phyloP scores from a whole-genome alignment of 2,888 invertebrate genomes.

The Seladonia tumulorum region DNA sequence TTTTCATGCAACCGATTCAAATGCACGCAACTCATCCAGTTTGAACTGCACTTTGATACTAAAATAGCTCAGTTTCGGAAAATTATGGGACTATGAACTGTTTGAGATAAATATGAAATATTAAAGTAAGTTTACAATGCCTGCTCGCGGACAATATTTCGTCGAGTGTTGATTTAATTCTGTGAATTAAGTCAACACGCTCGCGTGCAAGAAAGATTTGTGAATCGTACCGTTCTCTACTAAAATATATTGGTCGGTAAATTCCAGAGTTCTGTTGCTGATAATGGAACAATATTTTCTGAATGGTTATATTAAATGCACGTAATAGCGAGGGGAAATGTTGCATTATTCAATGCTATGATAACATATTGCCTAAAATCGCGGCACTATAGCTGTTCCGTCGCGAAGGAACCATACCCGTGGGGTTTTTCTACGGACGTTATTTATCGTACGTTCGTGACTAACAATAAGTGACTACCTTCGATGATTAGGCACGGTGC shows the following conservation, averaged over 20 bases:
- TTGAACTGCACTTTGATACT: background rate
- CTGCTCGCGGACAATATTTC: conserved; percentile 44
- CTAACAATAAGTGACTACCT: no score
- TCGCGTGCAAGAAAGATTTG: conserved; percentile 55
- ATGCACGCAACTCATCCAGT: no score
- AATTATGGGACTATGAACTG: background rate
- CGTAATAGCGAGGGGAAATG: conserved; percentile 44
- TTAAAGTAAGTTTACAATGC: conserved; percentile 46
- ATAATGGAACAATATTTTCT: conserved; percentile 65
- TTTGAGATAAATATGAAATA: conserved; percentile 50
- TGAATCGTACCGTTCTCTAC: conserved; percentile 40
- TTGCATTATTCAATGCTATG: conserved; percentile 54
- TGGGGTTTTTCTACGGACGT: no score
- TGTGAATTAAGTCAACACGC: conserved; percentile 56
- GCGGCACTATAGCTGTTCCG: no score
- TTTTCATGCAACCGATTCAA: no score
- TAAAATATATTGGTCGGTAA: conserved; percentile 54
- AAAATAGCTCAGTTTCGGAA: background rate
- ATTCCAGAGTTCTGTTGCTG: conserved; percentile 53
- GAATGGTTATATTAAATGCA: conserved; percentile 60
- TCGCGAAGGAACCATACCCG: no score
- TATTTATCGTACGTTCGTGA: no score
- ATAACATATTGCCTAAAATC: conserved; percentile 51
- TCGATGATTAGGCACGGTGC: no score
- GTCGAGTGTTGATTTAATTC: conserved; percentile 61